phyloP scores from a whole-genome alignment of 2,113 vertebrate species.

The Crocuta crocuta region DNA sequence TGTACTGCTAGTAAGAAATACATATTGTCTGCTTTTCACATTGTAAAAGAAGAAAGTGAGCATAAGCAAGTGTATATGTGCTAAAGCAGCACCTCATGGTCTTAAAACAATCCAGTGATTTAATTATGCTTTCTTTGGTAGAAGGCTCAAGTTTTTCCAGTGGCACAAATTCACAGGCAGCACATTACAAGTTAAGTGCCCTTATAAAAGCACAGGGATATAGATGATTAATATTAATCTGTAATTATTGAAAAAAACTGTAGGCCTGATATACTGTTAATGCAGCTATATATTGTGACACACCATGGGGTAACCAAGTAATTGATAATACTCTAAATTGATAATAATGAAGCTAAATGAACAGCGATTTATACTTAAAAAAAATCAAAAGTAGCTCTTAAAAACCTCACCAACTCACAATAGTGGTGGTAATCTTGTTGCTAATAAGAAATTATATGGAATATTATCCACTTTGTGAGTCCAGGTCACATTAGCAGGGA shows the following conservation, averaged over 20 bases:
- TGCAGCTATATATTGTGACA: not conserved
- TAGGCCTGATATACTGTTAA: not conserved
- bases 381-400: constrained; percentile 11
- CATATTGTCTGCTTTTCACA: not conserved
- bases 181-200: not conserved
- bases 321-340: constrained; percentile 43
- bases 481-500: not conserved
- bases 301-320: constrained; percentile 23
- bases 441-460: not conserved
- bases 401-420: not conserved
- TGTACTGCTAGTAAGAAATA: constrained; percentile 9
- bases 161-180: constrained; percentile 51
- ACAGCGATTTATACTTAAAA: not conserved
- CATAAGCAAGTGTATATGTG: not conserved
- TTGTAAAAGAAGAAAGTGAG: constrained; percentile 22
- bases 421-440: not conserved
- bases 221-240: constrained; percentile 54
- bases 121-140: constrained; percentile 38
- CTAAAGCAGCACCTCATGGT: not conserved
- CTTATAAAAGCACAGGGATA: constrained; percentile 31
- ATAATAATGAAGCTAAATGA: constrained; percentile 36
- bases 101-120: constrained; percentile 61
- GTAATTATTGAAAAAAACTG: constrained; percentile 52
- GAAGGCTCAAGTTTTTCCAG: constrained; percentile 47
- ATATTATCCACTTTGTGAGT: not conserved